phyloP scores from a whole-genome alignment of 2,797 vertebrate species.

The Selene dorsalis region DNA sequence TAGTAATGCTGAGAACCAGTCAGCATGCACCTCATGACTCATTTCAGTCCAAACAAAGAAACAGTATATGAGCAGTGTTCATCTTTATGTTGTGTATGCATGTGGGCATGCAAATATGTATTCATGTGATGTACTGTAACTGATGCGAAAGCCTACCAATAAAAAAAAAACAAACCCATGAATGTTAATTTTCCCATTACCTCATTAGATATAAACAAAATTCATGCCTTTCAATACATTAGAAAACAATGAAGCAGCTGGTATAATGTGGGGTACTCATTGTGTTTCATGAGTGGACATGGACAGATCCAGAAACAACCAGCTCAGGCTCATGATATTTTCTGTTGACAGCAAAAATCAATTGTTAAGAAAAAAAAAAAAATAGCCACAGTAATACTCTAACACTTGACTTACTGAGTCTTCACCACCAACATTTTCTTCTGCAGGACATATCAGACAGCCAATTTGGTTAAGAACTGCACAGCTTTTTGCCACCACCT shows the following conservation, averaged over 20 bases:
- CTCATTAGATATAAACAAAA: not conserved
- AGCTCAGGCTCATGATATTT: not conserved
- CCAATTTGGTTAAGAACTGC: conserved; percentile 37
- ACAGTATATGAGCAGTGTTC: not conserved
- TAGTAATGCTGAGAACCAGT: not conserved
- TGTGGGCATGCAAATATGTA: not conserved
- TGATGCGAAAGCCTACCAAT: not conserved
- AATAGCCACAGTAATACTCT: not conserved
- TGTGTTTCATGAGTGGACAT: not conserved
- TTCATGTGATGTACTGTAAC: not conserved
- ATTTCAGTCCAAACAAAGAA: conserved; percentile 11
- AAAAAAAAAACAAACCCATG: not conserved
- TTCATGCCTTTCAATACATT: not conserved
- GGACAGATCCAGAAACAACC: not conserved
- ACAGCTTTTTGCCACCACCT: conserved; percentile 21
- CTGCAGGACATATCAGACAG: not conserved
- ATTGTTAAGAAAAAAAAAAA: not conserved
- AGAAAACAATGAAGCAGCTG: not conserved
- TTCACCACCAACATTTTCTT: conserved; percentile 17
- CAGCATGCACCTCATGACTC: not conserved
- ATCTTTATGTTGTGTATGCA: not conserved
- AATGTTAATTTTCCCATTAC: not conserved
- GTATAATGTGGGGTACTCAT: not conserved
- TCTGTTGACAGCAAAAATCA: not conserved
- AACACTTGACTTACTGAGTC: conserved; percentile 8